A percentile compares a stretch with the other conserved stretches of the same genome.
These are phyloP conservation scores for Melikaiella ostensackeni DNA, from an alignment of 2,888 invertebrate genomes.

Conservation along the genomic window DNA sequence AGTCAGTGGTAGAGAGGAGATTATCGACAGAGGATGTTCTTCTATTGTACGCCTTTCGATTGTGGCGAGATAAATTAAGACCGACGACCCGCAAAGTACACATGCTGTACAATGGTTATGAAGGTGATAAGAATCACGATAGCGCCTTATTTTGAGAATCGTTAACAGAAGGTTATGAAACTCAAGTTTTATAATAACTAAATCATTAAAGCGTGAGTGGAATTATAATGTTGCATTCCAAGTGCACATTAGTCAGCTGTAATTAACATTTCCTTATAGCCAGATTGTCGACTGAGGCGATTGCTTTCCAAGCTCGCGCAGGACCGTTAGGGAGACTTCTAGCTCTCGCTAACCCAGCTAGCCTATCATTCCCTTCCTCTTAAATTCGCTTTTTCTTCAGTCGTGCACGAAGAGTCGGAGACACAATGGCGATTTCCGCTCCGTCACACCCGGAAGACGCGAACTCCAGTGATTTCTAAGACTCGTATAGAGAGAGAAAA, in stretches of 20 bases:
- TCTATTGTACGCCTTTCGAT: constrained; percentile 37
- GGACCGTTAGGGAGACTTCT: constrained; percentile 32
- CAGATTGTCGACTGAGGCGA: constrained; percentile 36
- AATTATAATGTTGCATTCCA: constrained; percentile 14
- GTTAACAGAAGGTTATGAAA: background rate
- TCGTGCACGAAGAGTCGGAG: constrained; percentile 41
- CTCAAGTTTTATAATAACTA: background rate
- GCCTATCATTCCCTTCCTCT: constrained; percentile 19
- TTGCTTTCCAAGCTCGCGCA: constrained; percentile 20
- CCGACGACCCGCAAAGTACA: constrained; percentile 35
- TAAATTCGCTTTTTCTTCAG: constrained; percentile 36
- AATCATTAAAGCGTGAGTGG: background rate
- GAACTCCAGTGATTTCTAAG: constrained; percentile 60
- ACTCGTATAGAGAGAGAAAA: constrained; percentile 43
- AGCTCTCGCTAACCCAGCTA: constrained; percentile 8
- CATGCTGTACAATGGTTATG: constrained; percentile 6
- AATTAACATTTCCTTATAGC: constrained; percentile 37
- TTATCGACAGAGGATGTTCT: constrained; percentile 37
- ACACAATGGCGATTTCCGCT: constrained; percentile 68
- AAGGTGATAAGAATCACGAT: constrained; percentile 13
- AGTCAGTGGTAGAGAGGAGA: constrained; percentile 34
- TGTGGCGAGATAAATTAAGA: constrained; percentile 38
- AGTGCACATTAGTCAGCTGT: constrained; percentile 30
- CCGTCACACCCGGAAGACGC: constrained; percentile 66
- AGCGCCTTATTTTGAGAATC: background rate